Percentiles rank a stretch among this genome's conserved stretches.
Evolutionary conservation across 2,113 vertebrate species (phyloP).

Genomic region (Catharus fuscescens): DNA sequence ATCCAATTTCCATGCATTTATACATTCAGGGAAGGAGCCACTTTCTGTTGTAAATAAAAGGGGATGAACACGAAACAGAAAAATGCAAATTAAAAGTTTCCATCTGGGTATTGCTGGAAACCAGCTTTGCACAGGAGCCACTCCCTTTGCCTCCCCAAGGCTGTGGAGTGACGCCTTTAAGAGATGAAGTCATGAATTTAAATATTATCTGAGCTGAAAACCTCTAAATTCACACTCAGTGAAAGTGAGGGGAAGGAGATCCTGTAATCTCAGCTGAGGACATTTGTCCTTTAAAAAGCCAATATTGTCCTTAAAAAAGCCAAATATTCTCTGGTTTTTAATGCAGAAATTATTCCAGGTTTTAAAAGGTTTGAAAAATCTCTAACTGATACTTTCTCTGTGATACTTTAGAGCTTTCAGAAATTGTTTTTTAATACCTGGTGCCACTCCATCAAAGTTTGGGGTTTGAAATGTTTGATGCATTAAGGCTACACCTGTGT

Average conservation of each 20-base stretch:
- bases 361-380: not conserved
- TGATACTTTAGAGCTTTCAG: not conserved
- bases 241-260: not conserved
- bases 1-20: not conserved
- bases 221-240: not conserved
- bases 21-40: not conserved
- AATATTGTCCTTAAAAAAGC: not conserved
- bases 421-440: not conserved
- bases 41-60: not conserved
- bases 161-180: not conserved
- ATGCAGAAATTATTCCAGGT: not conserved
- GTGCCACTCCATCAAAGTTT: not conserved
- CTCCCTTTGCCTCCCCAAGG: not conserved
- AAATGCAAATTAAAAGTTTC: not conserved
- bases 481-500: not conserved
- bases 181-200: not conserved
- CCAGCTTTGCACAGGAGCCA: not conserved
- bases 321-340: not conserved
- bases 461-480: not conserved
- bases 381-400: accelerated
- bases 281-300: not conserved
- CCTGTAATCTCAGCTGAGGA: not conserved
- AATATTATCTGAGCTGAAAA: not conserved
- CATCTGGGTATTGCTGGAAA: not conserved
- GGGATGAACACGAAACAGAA: not conserved